Base-by-base conservation (phyloP, 37 sponge, comb jelly and placozoan genomes). In the Beroe forskalii region DNA sequence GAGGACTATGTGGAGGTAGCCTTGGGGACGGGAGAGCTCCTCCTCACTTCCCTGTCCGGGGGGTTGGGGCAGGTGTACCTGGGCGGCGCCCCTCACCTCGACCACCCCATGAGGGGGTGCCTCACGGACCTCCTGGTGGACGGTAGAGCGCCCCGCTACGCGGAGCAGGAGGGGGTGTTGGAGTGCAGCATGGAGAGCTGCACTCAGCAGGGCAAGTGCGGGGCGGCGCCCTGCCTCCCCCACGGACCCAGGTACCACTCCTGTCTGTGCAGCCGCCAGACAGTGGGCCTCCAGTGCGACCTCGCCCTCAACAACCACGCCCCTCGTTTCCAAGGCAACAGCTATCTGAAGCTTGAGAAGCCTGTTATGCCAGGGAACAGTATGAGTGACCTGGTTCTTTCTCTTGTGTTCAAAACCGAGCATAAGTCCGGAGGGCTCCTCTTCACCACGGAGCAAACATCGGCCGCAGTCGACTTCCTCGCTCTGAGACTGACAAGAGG, bases 261-360 rank as follows among this genome's bases (percentile, higher is more conserved):
- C 48, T 80, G 86, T 25, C 12, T 44, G 19, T 80, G 86, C 42
- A 30, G 86, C 37, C 55, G 17, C 31, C 37, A 41, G 38, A 33
- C 19, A 14, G 55, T 44, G 3, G 86, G 86, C 24, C 28, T 14
- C 30, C 28, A 41, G 4, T 80, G 86, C 55, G 55, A 80, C 28
- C 48, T 25, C 48, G 0, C 17, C 14, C 35, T 32, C 38, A 41
- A 80, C 86, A 41, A 37, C 22, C 55, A 80, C 2, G 42, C 86
- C 0, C 86, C 86, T 37, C 86, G 86, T 44, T 80, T 80, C 35
- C 20, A 41, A 32, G 86, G 55, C 25, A 44, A 80, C 55, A 80
- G 55, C 27, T 44, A 23, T 48, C 44, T 80, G 27, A 41, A 44
- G 55, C 17, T 80, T 17, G 25, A 64, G 31, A 4, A 22, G 4